Conservation (phyloP, 2,888 invertebrate genomes). For the Boloria selene region DNA sequence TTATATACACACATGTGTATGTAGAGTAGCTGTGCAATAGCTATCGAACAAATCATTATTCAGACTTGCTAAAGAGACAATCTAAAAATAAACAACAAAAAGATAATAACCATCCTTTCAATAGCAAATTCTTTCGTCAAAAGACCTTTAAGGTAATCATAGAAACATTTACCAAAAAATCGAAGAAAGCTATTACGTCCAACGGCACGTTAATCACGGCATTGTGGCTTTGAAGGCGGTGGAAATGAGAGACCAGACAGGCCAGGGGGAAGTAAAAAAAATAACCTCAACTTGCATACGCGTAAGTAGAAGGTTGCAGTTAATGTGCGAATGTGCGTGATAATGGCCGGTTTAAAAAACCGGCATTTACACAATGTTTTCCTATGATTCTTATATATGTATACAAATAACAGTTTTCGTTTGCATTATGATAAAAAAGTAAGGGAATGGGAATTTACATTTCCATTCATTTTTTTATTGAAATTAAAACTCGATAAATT, state of each 20-base stretch:
- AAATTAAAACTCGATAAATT: too few relatives aligned
- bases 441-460: too few relatives aligned
- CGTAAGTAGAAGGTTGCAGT: constrained; percentile 61
- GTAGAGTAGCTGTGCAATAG: background rate
- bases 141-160: constrained; percentile 35
- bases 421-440: too few relatives aligned
- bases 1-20: too few relatives aligned
- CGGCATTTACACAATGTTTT: constrained; percentile 1
- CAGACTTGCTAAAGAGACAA: constrained; percentile 10
- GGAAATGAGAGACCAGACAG: constrained; percentile 73
- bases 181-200: constrained; percentile 45
- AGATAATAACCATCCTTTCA: background rate
- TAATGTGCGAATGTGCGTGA: constrained; percentile 36
- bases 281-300: constrained; percentile 70
- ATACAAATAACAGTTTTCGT: too few relatives aligned
- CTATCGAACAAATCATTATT: background rate
- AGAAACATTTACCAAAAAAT: constrained; percentile 35
- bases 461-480: too few relatives aligned
- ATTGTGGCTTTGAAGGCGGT: constrained; percentile 71
- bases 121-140: constrained; percentile 12
- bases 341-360: constrained; percentile 16
- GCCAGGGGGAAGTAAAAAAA: constrained; percentile 75
- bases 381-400: background rate
- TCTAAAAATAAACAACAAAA: constrained; percentile 6
- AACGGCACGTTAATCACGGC: constrained; percentile 64